Percentiles rank a stretch among this genome's conserved stretches.
phyloP scores from a whole-genome alignment of 2,797 vertebrate species.

The Falco rusticolus region DNA sequence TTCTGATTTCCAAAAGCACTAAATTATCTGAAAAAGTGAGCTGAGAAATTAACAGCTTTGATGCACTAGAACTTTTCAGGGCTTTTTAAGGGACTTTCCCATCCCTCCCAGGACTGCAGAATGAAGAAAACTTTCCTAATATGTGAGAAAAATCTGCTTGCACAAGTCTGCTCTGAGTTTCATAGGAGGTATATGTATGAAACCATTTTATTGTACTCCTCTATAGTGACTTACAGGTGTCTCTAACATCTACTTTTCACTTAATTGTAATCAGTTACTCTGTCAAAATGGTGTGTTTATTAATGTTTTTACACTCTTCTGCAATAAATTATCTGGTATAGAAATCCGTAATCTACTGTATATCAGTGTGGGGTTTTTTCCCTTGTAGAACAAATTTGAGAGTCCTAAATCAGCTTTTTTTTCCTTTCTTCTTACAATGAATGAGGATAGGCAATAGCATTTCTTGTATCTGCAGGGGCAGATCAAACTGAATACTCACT shows the following conservation, averaged over 20 bases:
- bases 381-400: background rate
- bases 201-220: background rate
- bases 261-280: background rate
- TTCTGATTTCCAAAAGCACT: slow-evolving; percentile 37
- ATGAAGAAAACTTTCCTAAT: background rate
- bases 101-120: background rate
- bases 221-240: background rate
- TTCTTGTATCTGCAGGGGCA: background rate
- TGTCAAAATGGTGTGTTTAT: background rate
- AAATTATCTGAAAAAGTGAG: slow-evolving; percentile 49
- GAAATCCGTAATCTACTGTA: background rate
- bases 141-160: background rate
- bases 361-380: rapidly evolving
- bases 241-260: background rate
- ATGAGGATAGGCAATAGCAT: background rate
- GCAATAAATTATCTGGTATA: background rate
- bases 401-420: background rate
- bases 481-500: background rate
- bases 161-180: background rate
- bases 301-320: background rate
- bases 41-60: slow-evolving; percentile 4
- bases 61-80: background rate
- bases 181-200: background rate
- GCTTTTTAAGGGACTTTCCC: background rate
- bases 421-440: background rate